Evolutionary conservation across 2,888 invertebrate species (phyloP), one percentile per base, ranked within the genome.

Genomic region (Dione juno): DNA sequence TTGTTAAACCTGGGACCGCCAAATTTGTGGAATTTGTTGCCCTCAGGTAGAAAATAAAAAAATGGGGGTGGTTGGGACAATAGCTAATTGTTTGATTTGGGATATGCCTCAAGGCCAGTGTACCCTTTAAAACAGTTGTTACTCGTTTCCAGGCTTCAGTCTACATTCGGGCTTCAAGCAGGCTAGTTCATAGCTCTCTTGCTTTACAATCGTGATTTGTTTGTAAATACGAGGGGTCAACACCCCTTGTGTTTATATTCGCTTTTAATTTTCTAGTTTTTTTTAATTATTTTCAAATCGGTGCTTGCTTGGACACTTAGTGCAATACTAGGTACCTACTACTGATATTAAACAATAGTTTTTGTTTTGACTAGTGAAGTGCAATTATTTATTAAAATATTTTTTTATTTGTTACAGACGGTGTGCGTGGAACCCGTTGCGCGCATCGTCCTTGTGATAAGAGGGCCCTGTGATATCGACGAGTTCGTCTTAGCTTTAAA

Each of bases 401-500:
- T 41, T 69, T 88, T 83, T 85, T 78, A 80, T 75, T 93, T 92
- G 93, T 93, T 93, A 28, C 92, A 93, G 93, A 89, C 90, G 90
- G 91, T 90, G 92, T 90, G 92, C 90, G 91, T 90, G 85, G 84
- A 82, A 83, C 79, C 83, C 84, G 84, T 85, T 88, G 90, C 92
- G 92, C 88, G 90, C 91, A 91, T 90, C 91, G 88, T 90, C 88
- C 87, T 87, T 92, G 93, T 93, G 93, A 93, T 93, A 92, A 90
- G 90, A 88, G 90, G 90, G 86, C 87, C 89, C 92, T 93, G 93
- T 93, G 93, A 93, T 93, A 93, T 89, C 90, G 92, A 91, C 90
- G 89, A 91, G 87, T 89, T 90, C 92, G 92, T 89, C 90, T 90
- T 92, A 92, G 92, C 92, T 93, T 92, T 92, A 93, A 93, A 86